phyloP scores from a whole-genome alignment of 2,797 vertebrate species.

The Lemur catta region DNA sequence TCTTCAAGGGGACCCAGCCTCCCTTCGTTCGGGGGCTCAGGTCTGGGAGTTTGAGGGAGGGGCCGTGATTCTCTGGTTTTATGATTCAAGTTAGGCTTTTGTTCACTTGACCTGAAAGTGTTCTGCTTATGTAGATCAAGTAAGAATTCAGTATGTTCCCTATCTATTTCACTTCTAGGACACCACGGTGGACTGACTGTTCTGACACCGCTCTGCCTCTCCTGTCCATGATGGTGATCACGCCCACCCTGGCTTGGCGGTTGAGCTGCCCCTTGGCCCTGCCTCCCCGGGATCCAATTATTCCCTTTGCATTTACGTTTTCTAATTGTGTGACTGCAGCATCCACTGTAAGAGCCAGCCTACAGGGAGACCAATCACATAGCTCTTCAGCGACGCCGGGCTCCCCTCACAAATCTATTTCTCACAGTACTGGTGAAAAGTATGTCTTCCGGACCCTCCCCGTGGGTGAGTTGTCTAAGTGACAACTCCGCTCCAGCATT shows the following conservation, averaged over 20 bases:
- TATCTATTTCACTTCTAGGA: neutral
- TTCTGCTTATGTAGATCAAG: neutral
- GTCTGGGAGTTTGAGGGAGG: neutral
- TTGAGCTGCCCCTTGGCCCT: neutral
- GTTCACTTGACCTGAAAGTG: neutral
- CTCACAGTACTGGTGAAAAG: neutral
- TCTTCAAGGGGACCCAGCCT: too few relatives aligned
- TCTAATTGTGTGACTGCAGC: neutral
- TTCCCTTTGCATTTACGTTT: neutral
- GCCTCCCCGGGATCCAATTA: neutral
- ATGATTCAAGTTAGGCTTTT: neutral
- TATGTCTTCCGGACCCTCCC: neutral
- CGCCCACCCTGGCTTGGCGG: neutral
- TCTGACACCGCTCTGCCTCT: neutral
- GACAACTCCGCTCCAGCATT: neutral
- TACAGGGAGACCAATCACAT: neutral
- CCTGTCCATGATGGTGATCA: neutral
- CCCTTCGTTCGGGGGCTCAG: neutral
- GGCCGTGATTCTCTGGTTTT: neutral
- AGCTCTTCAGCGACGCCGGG: neutral
- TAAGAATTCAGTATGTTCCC: neutral
- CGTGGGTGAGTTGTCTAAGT: neutral
- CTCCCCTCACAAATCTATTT: neutral
- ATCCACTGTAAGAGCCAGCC: neutral
- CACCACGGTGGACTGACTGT: neutral